Percentiles rank a stretch among this genome's conserved stretches.
These are phyloP conservation scores for Sepiola atlantica DNA, from an alignment of 2,888 invertebrate genomes.

Conservation along the genomic window DNA sequence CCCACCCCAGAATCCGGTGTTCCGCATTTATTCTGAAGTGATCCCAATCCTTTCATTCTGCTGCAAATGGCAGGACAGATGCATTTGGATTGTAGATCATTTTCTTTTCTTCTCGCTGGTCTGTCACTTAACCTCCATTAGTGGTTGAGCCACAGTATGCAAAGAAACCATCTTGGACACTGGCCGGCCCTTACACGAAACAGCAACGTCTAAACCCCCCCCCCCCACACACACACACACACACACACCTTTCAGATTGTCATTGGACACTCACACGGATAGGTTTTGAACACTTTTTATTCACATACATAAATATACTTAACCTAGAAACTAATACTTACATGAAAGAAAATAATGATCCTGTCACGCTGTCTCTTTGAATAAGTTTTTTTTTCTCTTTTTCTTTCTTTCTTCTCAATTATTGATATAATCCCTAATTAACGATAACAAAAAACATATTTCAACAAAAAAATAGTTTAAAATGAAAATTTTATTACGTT, in stretches of 20 bases:
- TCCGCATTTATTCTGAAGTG: neutral
- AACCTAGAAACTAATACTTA: no score
- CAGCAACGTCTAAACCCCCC: neutral
- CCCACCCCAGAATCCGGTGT: neutral
- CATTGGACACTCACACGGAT: neutral
- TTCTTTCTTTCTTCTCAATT: no score
- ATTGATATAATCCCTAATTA: no score
- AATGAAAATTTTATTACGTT: no score
- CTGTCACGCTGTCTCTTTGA: no score
- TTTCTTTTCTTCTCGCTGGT: neutral
- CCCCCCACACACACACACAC: no score
- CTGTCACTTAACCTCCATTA: neutral
- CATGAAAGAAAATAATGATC: no score
- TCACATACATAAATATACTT: no score
- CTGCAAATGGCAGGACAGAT: slow-evolving; percentile 20
- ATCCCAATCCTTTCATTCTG: neutral
- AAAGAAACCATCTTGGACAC: neutral
- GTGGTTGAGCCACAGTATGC: slow-evolving; percentile 32
- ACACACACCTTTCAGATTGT: neutral
- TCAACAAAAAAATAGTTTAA: no score
- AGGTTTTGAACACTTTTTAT: no score
- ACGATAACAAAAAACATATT: no score
- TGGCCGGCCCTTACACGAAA: neutral
- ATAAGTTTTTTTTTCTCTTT: no score
- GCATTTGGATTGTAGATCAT: slow-evolving; percentile 21